Evolutionary conservation across 2,888 invertebrate species (phyloP).

Genomic region (Invenusta paracnida): DNA sequence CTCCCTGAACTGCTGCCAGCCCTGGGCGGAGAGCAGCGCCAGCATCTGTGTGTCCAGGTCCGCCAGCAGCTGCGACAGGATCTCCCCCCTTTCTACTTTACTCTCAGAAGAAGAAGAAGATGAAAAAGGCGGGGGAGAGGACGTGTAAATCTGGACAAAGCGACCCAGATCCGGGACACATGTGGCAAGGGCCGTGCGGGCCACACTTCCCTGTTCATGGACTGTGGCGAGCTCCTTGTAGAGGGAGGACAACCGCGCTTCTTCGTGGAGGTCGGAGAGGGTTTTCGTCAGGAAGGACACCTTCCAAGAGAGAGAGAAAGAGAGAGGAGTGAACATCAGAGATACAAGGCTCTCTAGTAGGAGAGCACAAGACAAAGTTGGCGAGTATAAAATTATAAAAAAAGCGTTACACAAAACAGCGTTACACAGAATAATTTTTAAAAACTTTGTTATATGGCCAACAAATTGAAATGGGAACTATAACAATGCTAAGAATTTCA

Average conservation of each 20-base stretch:
- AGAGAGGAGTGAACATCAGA: no score
- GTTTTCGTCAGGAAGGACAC: background rate
- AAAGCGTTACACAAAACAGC: no score
- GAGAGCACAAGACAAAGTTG: no score
- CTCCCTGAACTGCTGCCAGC: background rate
- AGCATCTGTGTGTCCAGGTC: conserved; percentile 5
- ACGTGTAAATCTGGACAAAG: background rate
- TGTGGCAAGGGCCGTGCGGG: background rate
- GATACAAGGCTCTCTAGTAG: no score
- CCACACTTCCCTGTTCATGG: background rate
- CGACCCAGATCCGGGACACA: background rate
- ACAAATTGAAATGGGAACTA: no score
- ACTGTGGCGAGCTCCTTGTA: background rate
- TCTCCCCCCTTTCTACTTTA: background rate
- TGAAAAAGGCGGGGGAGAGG: background rate
- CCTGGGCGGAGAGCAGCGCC: background rate
- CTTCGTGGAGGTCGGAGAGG: background rate
- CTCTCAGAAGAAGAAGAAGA: background rate
- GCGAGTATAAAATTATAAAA: no score
- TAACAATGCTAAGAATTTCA: no score
- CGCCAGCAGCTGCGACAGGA: background rate
- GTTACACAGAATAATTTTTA: no score
- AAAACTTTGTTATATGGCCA: no score
- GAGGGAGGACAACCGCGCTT: background rate
- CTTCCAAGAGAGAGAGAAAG: background rate